Base-by-base conservation (phyloP, 2,888 invertebrate genomes). In the Galerucella calmariensis region DNA sequence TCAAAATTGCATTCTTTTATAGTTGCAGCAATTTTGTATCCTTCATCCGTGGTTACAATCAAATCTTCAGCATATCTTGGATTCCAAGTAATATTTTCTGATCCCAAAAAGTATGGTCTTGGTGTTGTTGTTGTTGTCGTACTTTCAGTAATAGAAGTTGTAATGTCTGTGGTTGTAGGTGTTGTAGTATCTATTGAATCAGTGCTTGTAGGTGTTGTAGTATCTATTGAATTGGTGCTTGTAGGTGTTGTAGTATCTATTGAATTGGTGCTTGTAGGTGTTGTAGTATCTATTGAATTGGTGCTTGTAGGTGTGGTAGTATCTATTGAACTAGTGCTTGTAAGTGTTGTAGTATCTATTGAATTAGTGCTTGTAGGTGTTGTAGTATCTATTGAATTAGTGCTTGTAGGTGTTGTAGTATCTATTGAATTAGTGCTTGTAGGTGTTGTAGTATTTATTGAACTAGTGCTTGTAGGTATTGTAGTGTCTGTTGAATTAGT, bases 1-100 rank as follows among this genome's bases (percentile, higher is more conserved):
- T 56, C 73, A 9, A 78, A 77, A 74, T 79, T 75, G 11, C 80
- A 74, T 1, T 75, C n/a, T 2, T 67, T 59, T 20, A 78, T 67
- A 51, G 76, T 76, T 6, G 77, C 75, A 72, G 74, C 67, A 51
- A 80, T 79, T 77, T 81, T 78, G 59, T 78, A 80, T 16, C 81
- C 80, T 56, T 70, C 69, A 6, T 76, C 80, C 10, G 79, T 78
- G 71, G 74, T 48, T 53, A 77, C 53, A 5, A 70, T 66, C 6
- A 76, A 24, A n/a, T 67, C 20, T 20, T 70, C 44, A 11, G 11
- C 44, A 35, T 59, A 68, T 35, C 35, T 56, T 65, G 77, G 74
- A 11, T 69, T 27, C 77, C 77, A 77, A 56, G 67, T 69, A n/a
- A 69, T 46, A 58, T 71, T 71, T 16, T 48, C 65, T 65, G 11